Evolutionary conservation across 1,140 invertebrate genomes (phyloP).

Genomic region (Agrilus planipennis): DNA sequence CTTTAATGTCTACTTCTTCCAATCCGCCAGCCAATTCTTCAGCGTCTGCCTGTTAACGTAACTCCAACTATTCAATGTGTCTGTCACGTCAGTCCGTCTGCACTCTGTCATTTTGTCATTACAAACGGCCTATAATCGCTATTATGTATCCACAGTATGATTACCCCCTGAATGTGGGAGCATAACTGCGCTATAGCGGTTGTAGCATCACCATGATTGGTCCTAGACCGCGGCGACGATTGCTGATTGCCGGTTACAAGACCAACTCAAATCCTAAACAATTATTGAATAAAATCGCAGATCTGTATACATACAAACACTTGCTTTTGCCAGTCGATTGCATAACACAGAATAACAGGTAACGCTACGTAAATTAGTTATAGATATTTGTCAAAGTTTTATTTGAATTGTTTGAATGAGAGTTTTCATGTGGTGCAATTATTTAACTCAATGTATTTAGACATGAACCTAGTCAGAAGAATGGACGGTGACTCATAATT

Average conservation of each 20-base stretch:
- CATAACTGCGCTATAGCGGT: neutral
- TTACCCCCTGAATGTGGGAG: constrained; percentile 9
- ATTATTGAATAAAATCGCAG: constrained; percentile 19
- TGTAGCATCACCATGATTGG: constrained; percentile 8
- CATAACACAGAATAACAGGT: too few relatives aligned
- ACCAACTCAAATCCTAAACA: constrained; percentile 10
- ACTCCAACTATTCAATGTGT: constrained; percentile 7
- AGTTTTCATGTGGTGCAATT: too few relatives aligned
- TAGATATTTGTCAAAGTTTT: too few relatives aligned
- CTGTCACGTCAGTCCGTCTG: constrained; percentile 20
- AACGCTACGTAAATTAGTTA: too few relatives aligned
- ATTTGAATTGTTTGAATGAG: too few relatives aligned
- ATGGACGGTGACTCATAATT: too few relatives aligned
- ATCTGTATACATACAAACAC: too few relatives aligned
- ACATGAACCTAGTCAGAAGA: too few relatives aligned
- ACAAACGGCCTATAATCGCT: constrained; percentile 27
- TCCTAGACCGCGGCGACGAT: constrained; percentile 7
- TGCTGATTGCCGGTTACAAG: constrained; percentile 10
- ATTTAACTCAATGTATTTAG: too few relatives aligned
- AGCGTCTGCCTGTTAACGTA: neutral
- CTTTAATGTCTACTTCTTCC: constrained; percentile 29
- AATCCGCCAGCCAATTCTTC: constrained; percentile 13
- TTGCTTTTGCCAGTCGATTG: too few relatives aligned
- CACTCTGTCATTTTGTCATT: constrained; percentile 33
- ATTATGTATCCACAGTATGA: constrained; percentile 24